Evolutionary conservation across 2,888 invertebrate genomes (phyloP), one percentile per base, ranked within the genome.

Genomic region (Globia sparganii): DNA sequence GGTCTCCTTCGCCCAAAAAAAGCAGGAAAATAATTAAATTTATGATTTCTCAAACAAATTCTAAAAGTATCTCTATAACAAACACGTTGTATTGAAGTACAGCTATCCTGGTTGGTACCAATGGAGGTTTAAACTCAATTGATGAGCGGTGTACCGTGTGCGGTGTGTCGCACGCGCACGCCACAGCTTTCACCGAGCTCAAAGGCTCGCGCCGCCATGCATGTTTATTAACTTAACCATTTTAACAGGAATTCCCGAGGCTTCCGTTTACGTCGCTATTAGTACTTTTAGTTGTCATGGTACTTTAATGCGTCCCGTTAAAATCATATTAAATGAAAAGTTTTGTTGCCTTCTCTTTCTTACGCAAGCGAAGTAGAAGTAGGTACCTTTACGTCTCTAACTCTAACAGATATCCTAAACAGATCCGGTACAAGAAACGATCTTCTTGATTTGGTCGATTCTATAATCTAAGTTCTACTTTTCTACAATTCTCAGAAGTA

Each of bases 161-260:
- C 85, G 86, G 87, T 79, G 88, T 88, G 87, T 91, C 91, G 89
- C 89, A 90, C 91, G 90, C 91, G 89, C 90, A 78, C 87, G 86
- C 66, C 84, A 79, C 93, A 93, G 96, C 95, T 96, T 96, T 96
- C 96, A 94, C 96, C 94, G 91, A 87, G 92, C 92, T 94, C 95
- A 95, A 95, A 95, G 95, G 92, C 91, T 93, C 91, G 92, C 92
- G 91, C 93, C 93, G 93, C 91, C 91, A 90, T 90, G 92, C 94
- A 94, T 95, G 95, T 95, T 94, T 95, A 95, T 95, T 94, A 94
- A 95, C 92, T 95, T 95, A 95, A 94, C 94, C 93, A 95, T 94
- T 94, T 94, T 93, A 94, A 94, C 94, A 94, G 92, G 93, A 94
- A 95, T 94, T 93, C 92, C 92, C 89, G 91, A 90, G 91, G 90